phyloP scores from a whole-genome alignment of 2,888 invertebrate species.

The Gastrophysa polygoni region DNA sequence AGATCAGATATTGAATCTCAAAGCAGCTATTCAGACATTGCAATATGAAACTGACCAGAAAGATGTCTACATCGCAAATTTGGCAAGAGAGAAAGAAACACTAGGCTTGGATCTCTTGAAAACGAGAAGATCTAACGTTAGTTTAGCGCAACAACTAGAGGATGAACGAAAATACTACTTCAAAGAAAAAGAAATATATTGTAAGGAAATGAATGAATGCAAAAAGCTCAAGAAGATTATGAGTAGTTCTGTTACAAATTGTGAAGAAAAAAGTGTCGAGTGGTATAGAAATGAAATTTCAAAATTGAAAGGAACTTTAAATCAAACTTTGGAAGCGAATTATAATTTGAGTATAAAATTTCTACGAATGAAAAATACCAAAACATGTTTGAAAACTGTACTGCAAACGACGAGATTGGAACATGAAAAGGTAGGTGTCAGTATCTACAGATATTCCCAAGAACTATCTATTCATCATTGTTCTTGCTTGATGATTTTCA shows the following conservation, averaged over 20 bases:
- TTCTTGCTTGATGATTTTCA: no score
- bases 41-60: conserved; percentile 59
- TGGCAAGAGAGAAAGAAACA: conserved; percentile 62
- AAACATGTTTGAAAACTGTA: conserved; percentile 50
- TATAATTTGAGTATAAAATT: conserved; percentile 58
- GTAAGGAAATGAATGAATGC: conserved; percentile 59
- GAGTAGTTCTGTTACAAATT: conserved; percentile 38
- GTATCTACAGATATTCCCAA: no score
- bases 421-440: conserved; percentile 52
- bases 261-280: conserved; percentile 40
- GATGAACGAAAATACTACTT: conserved; percentile 63
- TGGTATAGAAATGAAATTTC: conserved; percentile 51
- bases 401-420: conserved; percentile 49
- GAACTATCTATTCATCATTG: no score
- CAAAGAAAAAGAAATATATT: conserved; percentile 63
- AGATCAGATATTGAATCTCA: conserved; percentile 58
- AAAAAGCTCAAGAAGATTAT: conserved; percentile 50
- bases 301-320: conserved; percentile 53
- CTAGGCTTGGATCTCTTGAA: conserved; percentile 59
- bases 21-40: conserved; percentile 57
- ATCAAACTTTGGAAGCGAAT: conserved; percentile 56
- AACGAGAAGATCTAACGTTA: conserved; percentile 59
- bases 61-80: conserved; percentile 59
- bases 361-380: conserved; percentile 57
- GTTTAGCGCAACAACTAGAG: conserved; percentile 62